These are phyloP conservation scores for Seriola rivoliana DNA, from an alignment of 2,113 vertebrate genomes.

Conservation along the genomic window DNA sequence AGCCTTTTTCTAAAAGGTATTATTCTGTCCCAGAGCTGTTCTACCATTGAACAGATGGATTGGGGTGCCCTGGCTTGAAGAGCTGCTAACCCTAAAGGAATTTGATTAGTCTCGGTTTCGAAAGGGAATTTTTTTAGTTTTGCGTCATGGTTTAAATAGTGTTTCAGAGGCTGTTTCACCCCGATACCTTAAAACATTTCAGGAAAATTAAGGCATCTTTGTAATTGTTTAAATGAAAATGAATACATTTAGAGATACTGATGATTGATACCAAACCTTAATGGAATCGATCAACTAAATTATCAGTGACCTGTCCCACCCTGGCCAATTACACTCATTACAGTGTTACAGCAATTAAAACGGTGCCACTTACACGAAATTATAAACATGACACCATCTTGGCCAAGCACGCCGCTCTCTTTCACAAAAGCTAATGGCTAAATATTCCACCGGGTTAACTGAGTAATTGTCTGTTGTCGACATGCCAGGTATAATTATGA, in stretches of 20 bases:
- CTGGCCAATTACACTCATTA: slow-evolving; percentile 13
- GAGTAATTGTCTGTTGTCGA: slow-evolving; percentile 88
- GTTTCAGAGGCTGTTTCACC: slow-evolving; percentile 4
- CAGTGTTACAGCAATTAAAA: slow-evolving; percentile 35
- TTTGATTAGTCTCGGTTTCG: slow-evolving; percentile 50
- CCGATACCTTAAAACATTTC: not conserved
- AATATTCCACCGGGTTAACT: slow-evolving; percentile 86
- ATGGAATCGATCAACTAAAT: not conserved
- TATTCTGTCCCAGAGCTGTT: slow-evolving; percentile 33
- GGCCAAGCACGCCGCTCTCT: slow-evolving; percentile 37
- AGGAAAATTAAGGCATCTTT: not conserved
- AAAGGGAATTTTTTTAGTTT: slow-evolving; percentile 16
- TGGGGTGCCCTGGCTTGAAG: slow-evolving; percentile 17
- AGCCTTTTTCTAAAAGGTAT: slow-evolving; percentile 27
- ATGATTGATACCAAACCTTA: not conserved
- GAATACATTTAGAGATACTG: not conserved
- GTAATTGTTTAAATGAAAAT: not conserved
- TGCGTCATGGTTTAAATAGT: slow-evolving; percentile 9
- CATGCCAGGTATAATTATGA: slow-evolving; percentile 88
- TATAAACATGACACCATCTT: slow-evolving; percentile 55
- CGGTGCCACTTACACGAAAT: slow-evolving; percentile 38
- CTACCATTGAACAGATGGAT: slow-evolving; percentile 39
- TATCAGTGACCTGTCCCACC: not conserved
- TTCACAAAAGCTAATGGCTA: slow-evolving; percentile 77
- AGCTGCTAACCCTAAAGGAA: slow-evolving; percentile 45